These are phyloP conservation scores for Sympetrum striolatum DNA, from an alignment of 2,888 invertebrate species.

Conservation along the genomic window DNA sequence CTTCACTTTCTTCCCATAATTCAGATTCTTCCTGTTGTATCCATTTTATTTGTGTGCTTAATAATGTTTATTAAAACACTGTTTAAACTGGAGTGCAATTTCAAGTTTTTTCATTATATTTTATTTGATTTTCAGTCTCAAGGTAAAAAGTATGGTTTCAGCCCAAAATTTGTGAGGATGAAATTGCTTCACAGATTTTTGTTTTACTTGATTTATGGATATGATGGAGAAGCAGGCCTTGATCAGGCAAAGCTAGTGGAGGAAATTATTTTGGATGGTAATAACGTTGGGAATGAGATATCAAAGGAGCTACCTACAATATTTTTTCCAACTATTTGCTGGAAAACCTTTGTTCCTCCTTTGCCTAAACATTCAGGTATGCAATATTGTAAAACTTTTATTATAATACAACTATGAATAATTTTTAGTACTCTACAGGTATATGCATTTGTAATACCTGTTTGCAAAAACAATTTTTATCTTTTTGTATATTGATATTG, in stretches of 20 bases:
- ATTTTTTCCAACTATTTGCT: slow-evolving; percentile 65
- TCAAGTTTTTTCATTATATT: neutral
- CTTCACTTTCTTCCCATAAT: too few species aligned
- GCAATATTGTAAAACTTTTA: neutral
- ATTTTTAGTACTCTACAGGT: too few species aligned
- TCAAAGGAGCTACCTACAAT: slow-evolving; percentile 60
- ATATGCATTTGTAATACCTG: too few species aligned
- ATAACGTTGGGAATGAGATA: slow-evolving; percentile 57
- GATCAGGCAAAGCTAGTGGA: slow-evolving; percentile 48
- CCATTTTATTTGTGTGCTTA: too few species aligned
- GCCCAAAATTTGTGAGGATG: slow-evolving; percentile 73
- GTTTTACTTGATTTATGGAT: slow-evolving; percentile 72
- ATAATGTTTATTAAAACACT: too few species aligned
- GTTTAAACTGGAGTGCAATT: too few species aligned
- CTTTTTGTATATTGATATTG: too few species aligned
- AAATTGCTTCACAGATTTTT: slow-evolving; percentile 72
- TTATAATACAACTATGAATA: too few species aligned
- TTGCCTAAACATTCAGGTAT: slow-evolving; percentile 65
- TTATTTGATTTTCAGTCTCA: slow-evolving; percentile 52
- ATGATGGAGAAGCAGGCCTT: slow-evolving; percentile 57
- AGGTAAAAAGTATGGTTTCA: slow-evolving; percentile 62
- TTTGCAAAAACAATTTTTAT: too few species aligned
- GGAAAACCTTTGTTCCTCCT: slow-evolving; percentile 78
- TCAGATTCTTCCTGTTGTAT: too few species aligned
- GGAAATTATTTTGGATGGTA: neutral